Conservation (phyloP, 2,797 vertebrate genomes). For the Silurus aristotelis region DNA sequence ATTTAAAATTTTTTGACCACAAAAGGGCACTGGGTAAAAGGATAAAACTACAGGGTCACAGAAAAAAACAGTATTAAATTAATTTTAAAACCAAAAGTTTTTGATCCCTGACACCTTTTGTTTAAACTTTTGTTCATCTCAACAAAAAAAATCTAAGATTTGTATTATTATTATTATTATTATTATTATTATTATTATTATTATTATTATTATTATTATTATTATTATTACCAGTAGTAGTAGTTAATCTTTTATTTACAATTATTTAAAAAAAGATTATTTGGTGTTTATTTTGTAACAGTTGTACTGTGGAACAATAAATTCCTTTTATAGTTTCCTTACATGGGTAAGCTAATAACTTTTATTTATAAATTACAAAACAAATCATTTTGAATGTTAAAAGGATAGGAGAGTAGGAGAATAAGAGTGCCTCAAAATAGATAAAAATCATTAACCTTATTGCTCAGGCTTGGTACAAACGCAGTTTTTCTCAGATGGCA, state of each 20-base stretch:
- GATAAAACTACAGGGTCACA: not conserved
- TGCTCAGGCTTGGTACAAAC: not conserved
- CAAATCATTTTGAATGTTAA: not conserved
- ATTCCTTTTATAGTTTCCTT: not conserved
- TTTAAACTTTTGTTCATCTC: no score
- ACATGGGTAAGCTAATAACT: not conserved
- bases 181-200: no score
- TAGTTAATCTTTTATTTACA: not conserved
- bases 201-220: no score
- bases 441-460: not conserved
- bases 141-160: no score
- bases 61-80: constrained; percentile 28
- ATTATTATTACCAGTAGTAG: no score
- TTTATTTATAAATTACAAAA: not conserved
- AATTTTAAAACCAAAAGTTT: not conserved
- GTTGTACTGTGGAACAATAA: not conserved
- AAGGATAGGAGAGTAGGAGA: not conserved
- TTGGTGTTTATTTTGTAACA: not conserved
- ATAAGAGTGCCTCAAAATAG: not conserved
- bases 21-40: not conserved
- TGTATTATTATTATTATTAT: no score
- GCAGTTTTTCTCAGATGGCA: not conserved
- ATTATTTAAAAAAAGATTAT: not conserved
- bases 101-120: not conserved
- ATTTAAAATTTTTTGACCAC: not conserved